Conservation (phyloP, 2,888 invertebrate genomes). For the Phaonia tiefii region DNA sequence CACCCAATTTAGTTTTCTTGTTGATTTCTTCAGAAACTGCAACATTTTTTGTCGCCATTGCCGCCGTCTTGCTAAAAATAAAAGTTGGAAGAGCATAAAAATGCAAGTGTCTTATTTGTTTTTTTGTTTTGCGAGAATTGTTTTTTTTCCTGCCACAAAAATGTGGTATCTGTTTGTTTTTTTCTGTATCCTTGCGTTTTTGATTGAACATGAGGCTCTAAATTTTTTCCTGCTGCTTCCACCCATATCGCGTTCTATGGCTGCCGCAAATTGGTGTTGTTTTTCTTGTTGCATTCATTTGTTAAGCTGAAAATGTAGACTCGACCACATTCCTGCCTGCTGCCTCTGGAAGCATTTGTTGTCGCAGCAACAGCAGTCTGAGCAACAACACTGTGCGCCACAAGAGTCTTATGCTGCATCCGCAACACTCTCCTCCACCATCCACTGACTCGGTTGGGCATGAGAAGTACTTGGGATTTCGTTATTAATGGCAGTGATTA, state of each 20-base stretch:
- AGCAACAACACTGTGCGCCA: slow-evolving; percentile 2
- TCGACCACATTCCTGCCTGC: slow-evolving; percentile 63
- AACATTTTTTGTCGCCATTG: slow-evolving; percentile 24
- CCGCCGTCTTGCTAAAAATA: slow-evolving; percentile 55
- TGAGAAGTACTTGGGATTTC: slow-evolving; percentile 4
- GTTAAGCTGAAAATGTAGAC: slow-evolving; percentile 53
- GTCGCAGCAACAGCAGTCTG: not conserved
- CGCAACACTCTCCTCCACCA: not conserved
- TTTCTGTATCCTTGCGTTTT: slow-evolving; percentile 9
- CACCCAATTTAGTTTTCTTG: slow-evolving; percentile 1
- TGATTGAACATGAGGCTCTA: not conserved
- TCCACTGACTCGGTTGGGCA: not conserved
- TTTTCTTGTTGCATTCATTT: not conserved
- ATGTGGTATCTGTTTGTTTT: slow-evolving; percentile 42
- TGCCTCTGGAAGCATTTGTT: slow-evolving; percentile 42
- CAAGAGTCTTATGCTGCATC: not conserved
- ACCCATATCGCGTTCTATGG: slow-evolving; percentile 20
- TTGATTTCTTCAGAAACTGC: slow-evolving; percentile 21
- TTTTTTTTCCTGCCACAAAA: slow-evolving; percentile 17
- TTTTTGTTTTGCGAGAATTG: slow-evolving; percentile 31
- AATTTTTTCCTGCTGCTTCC: slow-evolving; percentile 19
- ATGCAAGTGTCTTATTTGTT: slow-evolving; percentile 63
- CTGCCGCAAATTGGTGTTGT: not conserved
- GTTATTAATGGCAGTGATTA: slow-evolving; percentile 64
- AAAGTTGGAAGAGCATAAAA: slow-evolving; percentile 64